Evolutionary conservation across 2,113 vertebrate species (phyloP).

Genomic region (Scortum barcoo): DNA sequence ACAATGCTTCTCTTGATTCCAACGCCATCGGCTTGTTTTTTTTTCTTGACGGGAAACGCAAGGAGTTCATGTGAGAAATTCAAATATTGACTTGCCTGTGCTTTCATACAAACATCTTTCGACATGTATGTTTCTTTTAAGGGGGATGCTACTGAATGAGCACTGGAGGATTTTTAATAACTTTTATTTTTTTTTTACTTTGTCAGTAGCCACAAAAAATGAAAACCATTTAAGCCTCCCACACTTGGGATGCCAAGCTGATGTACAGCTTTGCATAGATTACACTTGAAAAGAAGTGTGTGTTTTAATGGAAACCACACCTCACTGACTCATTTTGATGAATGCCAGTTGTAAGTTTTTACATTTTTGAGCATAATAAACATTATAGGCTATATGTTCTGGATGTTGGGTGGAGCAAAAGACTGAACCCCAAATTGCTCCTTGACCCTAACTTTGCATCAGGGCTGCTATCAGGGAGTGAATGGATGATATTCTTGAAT

Average conservation of each 20-base stretch:
- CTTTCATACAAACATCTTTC: constrained; percentile 40
- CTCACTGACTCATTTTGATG: neutral
- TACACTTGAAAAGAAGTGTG: neutral
- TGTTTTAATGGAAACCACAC: neutral
- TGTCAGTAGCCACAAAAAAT: neutral
- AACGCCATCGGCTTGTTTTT: constrained; percentile 59
- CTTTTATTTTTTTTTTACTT: neutral
- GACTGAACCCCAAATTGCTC: neutral
- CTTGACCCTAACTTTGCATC: neutral
- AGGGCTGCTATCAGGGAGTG: no score
- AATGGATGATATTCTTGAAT: neutral
- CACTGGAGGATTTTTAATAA: constrained; percentile 11
- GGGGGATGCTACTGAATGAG: constrained; percentile 10
- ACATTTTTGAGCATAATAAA: neutral
- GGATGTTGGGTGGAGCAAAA: neutral
- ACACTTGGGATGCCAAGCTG: constrained; percentile 10
- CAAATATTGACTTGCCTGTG: constrained; percentile 62
- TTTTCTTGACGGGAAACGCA: constrained; percentile 38
- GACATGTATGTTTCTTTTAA: constrained; percentile 51
- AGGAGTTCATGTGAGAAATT: constrained; percentile 42
- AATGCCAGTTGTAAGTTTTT: neutral
- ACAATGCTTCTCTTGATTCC: constrained; percentile 64
- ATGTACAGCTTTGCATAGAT: constrained; percentile 1
- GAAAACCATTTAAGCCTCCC: neutral
- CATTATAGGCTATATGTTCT: neutral